phyloP scores from a whole-genome alignment of 2,888 invertebrate genomes.

The Gastrophysa polygoni region DNA sequence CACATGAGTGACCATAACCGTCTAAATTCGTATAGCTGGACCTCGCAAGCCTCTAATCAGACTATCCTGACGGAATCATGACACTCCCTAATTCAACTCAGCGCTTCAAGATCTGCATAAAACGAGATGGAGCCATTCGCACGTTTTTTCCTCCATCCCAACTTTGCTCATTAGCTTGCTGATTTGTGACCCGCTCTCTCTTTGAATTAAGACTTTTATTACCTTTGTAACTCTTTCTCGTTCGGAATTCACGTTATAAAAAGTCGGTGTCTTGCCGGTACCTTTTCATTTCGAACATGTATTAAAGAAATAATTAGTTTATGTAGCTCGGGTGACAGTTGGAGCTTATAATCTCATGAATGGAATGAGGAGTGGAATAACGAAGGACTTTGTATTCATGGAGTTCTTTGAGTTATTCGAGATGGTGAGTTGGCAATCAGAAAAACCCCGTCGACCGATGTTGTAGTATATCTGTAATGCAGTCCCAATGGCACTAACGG shows the following conservation, averaged over 20 bases:
- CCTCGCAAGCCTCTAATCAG: too few species aligned
- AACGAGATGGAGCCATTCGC: constrained; percentile 40
- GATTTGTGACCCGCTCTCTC: constrained; percentile 34
- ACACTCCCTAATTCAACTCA: constrained; percentile 39
- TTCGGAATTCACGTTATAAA: neutral
- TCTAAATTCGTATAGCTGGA: too few species aligned
- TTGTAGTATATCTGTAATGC: too few species aligned
- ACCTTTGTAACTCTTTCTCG: constrained; percentile 24
- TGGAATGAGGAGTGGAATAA: neutral
- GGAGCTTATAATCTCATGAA: neutral
- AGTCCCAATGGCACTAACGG: too few species aligned
- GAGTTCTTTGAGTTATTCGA: neutral
- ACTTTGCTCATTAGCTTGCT: constrained; percentile 40
- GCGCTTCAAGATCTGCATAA: constrained; percentile 40
- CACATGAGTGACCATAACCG: too few species aligned
- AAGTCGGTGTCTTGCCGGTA: neutral
- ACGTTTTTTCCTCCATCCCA: constrained; percentile 36
- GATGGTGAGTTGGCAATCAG: neutral
- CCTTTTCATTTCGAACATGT: neutral
- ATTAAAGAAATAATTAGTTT: neutral
- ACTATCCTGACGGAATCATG: neutral
- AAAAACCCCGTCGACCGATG: too few species aligned
- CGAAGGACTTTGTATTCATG: neutral
- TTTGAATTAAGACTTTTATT: constrained; percentile 39
- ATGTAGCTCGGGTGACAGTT: neutral